phyloP scores from a whole-genome alignment of 1,140 invertebrate genomes.

The Drosophila burlai region DNA sequence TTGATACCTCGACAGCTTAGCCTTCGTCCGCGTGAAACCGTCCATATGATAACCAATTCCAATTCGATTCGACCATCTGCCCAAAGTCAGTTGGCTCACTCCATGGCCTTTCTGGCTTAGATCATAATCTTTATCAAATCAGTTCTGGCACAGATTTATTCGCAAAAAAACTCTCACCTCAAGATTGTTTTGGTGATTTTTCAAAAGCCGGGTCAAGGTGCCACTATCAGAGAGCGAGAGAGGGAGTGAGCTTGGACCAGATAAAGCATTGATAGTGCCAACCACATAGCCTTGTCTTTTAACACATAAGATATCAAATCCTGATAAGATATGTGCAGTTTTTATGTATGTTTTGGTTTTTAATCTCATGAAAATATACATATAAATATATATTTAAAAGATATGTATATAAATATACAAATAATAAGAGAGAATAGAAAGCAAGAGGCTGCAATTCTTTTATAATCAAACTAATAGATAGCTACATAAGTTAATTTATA shows the following conservation, averaged over 20 bases:
- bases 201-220: slow-evolving; percentile 61
- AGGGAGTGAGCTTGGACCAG: slow-evolving; percentile 31
- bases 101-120: neutral
- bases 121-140: slow-evolving; percentile 40
- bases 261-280: slow-evolving; percentile 70
- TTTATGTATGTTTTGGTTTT: slow-evolving; percentile 43
- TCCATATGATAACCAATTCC: slow-evolving; percentile 3
- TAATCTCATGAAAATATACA: neutral
- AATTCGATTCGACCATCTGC: neutral
- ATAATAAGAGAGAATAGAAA: no score
- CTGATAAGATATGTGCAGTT: slow-evolving; percentile 69
- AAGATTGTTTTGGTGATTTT: slow-evolving; percentile 33
- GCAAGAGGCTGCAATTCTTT: no score
- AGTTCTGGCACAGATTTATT: slow-evolving; percentile 52
- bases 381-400: neutral
- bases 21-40: slow-evolving; percentile 12
- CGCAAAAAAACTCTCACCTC: slow-evolving; percentile 41
- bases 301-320: slow-evolving; percentile 60
- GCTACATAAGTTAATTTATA: no score
- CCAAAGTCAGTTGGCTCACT: neutral
- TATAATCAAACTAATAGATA: no score
- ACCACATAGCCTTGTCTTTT: slow-evolving; percentile 54
- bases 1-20: slow-evolving; percentile 61
- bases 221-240: slow-evolving; percentile 48
- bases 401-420: neutral